Percentiles rank a stretch among this genome's conserved stretches.
Evolutionary conservation across 2,113 vertebrate genomes (phyloP).

Genomic region (Cranoglanis bouderius): DNA sequence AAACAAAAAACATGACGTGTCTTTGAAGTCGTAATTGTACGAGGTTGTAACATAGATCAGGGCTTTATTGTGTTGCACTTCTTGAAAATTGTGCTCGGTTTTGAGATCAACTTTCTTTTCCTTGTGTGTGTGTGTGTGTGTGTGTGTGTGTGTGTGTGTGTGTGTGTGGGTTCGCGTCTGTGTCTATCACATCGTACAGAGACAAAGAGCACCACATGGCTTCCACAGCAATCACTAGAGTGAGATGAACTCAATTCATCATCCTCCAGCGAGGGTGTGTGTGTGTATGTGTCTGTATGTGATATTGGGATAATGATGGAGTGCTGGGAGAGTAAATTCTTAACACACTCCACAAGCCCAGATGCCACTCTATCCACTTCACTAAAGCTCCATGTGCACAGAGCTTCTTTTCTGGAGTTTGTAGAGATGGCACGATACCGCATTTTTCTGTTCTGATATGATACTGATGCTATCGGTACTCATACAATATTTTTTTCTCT

Average conservation of each 20-base stretch:
- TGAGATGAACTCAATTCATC: slow-evolving; percentile 58
- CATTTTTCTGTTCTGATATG: not conserved
- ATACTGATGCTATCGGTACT: not conserved
- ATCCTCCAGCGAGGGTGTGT: slow-evolving; percentile 43
- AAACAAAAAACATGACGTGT: slow-evolving; percentile 52
- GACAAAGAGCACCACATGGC: slow-evolving; percentile 55
- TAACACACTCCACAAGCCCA: slow-evolving; percentile 47
- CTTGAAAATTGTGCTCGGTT: not conserved
- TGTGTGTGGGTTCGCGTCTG: slow-evolving; percentile 7
- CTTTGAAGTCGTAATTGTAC: slow-evolving; percentile 52
- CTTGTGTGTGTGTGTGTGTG: slow-evolving; percentile 12
- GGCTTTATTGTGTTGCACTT: not conserved
- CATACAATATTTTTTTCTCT: not conserved
- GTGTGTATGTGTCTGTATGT: slow-evolving; percentile 32
- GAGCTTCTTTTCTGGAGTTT: not conserved
- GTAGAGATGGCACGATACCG: not conserved
- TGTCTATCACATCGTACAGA: slow-evolving; percentile 47
- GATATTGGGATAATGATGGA: slow-evolving; percentile 54
- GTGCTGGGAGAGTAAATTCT: slow-evolving; percentile 43
- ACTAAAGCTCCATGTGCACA: slow-evolving; percentile 28
- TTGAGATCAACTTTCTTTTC: not conserved
- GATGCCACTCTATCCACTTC: slow-evolving; percentile 41
- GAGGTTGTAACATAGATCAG: not conserved
- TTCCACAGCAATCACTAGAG: slow-evolving; percentile 51
- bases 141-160: slow-evolving; percentile 17